Base-by-base conservation (phyloP, 2,888 invertebrate genomes). In the Antheraea assamensis region DNA sequence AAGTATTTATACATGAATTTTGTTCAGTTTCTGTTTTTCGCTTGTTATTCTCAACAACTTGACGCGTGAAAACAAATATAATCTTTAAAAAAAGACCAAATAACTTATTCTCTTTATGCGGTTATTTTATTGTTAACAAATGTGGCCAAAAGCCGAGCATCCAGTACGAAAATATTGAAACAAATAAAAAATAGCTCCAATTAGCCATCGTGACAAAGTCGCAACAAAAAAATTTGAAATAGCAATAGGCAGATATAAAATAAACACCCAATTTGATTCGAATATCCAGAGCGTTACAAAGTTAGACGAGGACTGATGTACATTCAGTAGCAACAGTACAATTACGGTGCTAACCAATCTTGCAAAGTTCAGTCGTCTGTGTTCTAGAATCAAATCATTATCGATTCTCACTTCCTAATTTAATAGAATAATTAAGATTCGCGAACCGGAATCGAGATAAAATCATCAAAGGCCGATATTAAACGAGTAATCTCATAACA, bases 201-300 rank as follows among this genome's bases (percentile, higher is more conserved):
- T 61, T 74, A 27, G 52, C 66, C 31, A 66, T 66, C 31, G 31
- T 66, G 24, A 61, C 27, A 10, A 73, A 70, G 55, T 78, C 80
- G 78, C 77, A 79, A 77, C 76, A 85, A 81, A 79, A 79, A 77
- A 78, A 75, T 73, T 77, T 76, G 74, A 72, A 78, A 79, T 70
- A 76, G 70, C 73, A 70, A 73, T 66, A 35, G 31, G 31, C 52
- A 70, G 73, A 76, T 77, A 76, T 77, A 74, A 74, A 77, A 61
- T 81, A 78, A 80, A 82, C 86, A 85, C 85, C 83, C 84, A 85
- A 87, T 85, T 87, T 82, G 80, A 81, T 78, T 77, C 80, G 79
- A 82, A 83, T 82, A 85, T 78, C 82, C 80, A 78, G 74, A 75
- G n/a, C n/a, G n/a, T n/a, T n/a, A n/a, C n/a, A n/a, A n/a, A n/a